These are phyloP conservation scores for Pipra filicauda DNA, from an alignment of 2,113 vertebrate species.

Conservation along the genomic window DNA sequence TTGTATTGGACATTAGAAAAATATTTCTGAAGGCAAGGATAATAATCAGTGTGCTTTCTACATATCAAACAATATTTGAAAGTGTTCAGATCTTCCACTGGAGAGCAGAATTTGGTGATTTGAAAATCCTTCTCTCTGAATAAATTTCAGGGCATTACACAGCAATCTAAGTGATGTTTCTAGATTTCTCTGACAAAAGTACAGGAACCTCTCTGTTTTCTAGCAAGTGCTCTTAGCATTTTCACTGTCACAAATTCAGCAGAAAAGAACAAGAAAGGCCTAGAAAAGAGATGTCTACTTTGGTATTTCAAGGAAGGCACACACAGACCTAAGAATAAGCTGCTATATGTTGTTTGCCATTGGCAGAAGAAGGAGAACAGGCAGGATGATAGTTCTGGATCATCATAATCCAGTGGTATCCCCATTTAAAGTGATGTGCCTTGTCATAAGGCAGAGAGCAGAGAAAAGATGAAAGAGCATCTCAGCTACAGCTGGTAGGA, in stretches of 20 bases:
- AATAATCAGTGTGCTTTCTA: neutral
- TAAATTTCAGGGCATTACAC: neutral
- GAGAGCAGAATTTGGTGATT: neutral
- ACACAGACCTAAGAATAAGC: neutral
- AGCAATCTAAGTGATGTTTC: neutral
- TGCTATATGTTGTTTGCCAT: neutral
- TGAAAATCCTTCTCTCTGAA: neutral
- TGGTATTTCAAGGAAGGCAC: neutral
- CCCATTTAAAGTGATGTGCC: neutral
- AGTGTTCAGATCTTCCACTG: neutral
- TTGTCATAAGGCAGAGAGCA: neutral
- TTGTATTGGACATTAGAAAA: neutral
- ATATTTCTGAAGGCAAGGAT: neutral
- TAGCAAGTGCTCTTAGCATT: neutral
- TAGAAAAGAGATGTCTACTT: neutral
- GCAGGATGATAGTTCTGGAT: neutral
- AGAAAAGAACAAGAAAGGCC: neutral
- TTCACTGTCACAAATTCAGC: neutral
- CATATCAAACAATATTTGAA: neutral
- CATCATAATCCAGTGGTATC: neutral
- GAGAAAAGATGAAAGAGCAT: neutral
- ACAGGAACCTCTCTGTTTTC: neutral
- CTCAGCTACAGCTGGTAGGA: neutral
- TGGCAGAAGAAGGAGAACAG: neutral
- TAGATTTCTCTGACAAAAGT: neutral